These are phyloP conservation scores for Aphaenogaster floridana DNA, from an alignment of 1,140 invertebrate genomes.

Conservation along the genomic window DNA sequence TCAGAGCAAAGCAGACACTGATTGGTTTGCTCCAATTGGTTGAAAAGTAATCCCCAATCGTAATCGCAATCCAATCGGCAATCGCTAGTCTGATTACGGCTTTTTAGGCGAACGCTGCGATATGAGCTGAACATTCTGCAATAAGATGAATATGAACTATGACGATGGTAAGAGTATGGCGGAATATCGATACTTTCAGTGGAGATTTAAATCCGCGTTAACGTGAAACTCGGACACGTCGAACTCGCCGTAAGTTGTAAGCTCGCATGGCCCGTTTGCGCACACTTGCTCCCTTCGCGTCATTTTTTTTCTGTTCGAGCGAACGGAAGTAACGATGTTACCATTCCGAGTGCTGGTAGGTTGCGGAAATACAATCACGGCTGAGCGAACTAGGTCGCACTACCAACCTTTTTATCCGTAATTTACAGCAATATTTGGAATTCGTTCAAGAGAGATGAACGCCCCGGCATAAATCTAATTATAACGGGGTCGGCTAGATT, in stretches of 20 bases:
- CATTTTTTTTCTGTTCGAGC: conserved; percentile 36
- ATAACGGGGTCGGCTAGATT: conserved; percentile 60
- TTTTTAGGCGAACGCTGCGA: too few relatives aligned
- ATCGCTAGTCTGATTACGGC: too few relatives aligned
- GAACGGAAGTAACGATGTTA: conserved; percentile 58
- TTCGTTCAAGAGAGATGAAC: conserved; percentile 69
- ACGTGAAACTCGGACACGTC: background rate
- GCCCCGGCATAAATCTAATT: conserved; percentile 71
- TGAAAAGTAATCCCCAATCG: too few relatives aligned
- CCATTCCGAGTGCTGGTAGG: conserved; percentile 32
- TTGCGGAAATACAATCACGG: conserved; percentile 62
- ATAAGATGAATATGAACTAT: background rate
- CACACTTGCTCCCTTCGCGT: background rate
- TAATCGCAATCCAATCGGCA: too few relatives aligned
- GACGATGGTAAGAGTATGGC: background rate
- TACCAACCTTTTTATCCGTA: conserved; percentile 66
- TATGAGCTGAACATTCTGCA: background rate
- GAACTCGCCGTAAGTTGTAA: background rate
- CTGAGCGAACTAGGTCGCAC: conserved; percentile 62
- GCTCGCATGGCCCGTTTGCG: background rate
- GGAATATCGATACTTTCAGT: background rate
- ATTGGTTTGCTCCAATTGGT: too few relatives aligned
- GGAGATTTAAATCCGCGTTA: conserved; percentile 32
- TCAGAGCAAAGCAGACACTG: too few relatives aligned
- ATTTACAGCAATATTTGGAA: conserved; percentile 72